These are phyloP conservation scores for Parambassis ranga DNA, from an alignment of 2,797 vertebrate species.

Conservation along the genomic window DNA sequence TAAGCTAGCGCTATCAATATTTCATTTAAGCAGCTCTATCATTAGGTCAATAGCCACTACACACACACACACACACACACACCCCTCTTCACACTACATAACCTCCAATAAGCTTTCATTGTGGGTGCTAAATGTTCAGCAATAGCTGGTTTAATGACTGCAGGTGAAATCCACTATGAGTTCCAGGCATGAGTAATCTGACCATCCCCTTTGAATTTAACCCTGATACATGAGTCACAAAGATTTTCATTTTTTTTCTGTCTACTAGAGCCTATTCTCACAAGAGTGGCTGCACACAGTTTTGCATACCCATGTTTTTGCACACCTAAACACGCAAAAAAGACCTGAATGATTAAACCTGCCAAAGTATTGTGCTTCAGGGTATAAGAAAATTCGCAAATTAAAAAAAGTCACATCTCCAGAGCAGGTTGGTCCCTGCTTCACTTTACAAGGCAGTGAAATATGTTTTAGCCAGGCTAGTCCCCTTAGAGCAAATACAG, in stretches of 20 bases:
- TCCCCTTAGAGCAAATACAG: constrained; percentile 8
- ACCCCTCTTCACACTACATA: constrained; percentile 22
- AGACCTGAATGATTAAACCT: neutral
- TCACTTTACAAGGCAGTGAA: constrained; percentile 10
- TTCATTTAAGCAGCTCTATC: constrained; percentile 52
- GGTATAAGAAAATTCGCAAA: neutral
- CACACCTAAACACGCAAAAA: neutral
- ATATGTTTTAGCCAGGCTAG: neutral
- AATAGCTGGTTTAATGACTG: constrained; percentile 40
- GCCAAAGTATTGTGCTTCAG: neutral
- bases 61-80: constrained; percentile 2
- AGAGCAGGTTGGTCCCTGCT: neutral
- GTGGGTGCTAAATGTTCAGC: constrained; percentile 19
- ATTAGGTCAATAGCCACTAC: constrained; percentile 35
- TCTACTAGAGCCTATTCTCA: neutral
- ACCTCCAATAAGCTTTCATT: constrained; percentile 31
- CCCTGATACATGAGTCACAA: constrained; percentile 17
- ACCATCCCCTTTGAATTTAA: constrained; percentile 21
- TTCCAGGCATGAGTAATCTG: constrained; percentile 31
- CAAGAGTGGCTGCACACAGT: neutral
- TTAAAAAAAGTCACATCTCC: neutral
- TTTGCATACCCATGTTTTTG: neutral
- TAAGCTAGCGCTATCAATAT: constrained; percentile 52
- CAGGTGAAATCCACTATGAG: constrained; percentile 33
- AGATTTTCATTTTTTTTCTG: constrained; percentile 13